phyloP scores from a whole-genome alignment of 2,888 invertebrate genomes.

The Leptopterna dolabrata region DNA sequence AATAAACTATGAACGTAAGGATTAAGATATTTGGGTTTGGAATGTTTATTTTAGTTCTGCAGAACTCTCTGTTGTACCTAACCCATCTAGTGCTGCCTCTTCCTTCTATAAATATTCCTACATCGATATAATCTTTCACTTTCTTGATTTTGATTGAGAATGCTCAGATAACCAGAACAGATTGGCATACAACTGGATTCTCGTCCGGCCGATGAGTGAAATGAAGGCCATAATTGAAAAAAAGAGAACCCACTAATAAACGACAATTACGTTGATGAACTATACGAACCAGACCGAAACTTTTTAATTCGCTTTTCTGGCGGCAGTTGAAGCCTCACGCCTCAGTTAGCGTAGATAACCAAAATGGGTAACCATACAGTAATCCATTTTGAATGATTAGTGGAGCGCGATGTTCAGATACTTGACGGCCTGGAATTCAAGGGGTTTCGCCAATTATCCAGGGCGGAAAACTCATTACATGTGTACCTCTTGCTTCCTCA shows the following conservation, averaged over 20 bases:
- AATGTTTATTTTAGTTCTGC: too few species aligned
- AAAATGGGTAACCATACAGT: too few species aligned
- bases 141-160: background rate
- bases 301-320: slow-evolving; percentile 6
- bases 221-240: background rate
- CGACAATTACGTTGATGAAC: slow-evolving; percentile 14
- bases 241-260: background rate
- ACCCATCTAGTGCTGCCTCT: too few species aligned
- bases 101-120: too few species aligned
- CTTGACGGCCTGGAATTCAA: background rate
- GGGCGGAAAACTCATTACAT: too few species aligned
- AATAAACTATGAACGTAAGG: too few species aligned
- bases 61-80: too few species aligned
- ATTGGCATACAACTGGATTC: background rate
- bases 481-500: too few species aligned
- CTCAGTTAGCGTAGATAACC: background rate
- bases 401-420: background rate
- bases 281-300: slow-evolving; percentile 33
- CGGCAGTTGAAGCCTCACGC: background rate
- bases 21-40: too few species aligned
- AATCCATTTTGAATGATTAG: background rate
- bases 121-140: too few species aligned
- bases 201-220: background rate
- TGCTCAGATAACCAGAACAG: background rate
- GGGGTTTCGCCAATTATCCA: background rate